Evolutionary conservation across 2,797 vertebrate species (phyloP), one percentile per base, ranked within the genome.

Genomic region (Cyprinodon diabolis): DNA sequence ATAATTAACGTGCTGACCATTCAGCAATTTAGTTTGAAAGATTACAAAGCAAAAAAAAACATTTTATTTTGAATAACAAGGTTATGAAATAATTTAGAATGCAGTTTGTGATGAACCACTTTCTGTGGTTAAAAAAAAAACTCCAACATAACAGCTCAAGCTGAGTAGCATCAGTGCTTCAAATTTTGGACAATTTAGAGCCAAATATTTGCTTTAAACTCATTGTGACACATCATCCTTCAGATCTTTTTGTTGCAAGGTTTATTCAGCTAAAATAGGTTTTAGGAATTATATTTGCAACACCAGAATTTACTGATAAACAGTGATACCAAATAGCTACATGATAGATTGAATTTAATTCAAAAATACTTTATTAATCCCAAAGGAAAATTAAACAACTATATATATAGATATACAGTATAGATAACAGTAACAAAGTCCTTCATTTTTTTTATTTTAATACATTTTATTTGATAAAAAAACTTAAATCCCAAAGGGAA

Each of bases 161-260:
- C 3, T 63, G 12, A 65, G 12, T 23, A 47, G 40, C 2, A 65
- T 45, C 21, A 7, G 12, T 13, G 40, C 40, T 23, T 23, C 11
- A 43, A 56, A 67, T 51, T 55, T n/a, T 43, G n/a, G 67, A 69
- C 21, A 40, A 43, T n/a, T 69, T 43, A 4, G 67, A 19, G 30
- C 17, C 0, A 6, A 45, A 9, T n/a, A 45, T 52, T 52, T n/a
- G 21, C 49, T 13, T 8, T 13, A 8, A 45, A 45, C n/a, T 47
- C 40, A 65, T 45, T 65, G 10, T 45, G 19, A n/a, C 40, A 21
- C 14, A 51, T 12, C 2, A 12, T 49, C 15, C 8, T 35, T 30
- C n/a, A 23, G 7, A 12, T 8, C 3, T 57, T 14, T 14, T 58
- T 58, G 13, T 54, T 55, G 19, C 13, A 52, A n/a, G 2, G 30